Evolutionary conservation across 2,797 vertebrate genomes (phyloP).

Genomic region (Ciconia nigra): DNA sequence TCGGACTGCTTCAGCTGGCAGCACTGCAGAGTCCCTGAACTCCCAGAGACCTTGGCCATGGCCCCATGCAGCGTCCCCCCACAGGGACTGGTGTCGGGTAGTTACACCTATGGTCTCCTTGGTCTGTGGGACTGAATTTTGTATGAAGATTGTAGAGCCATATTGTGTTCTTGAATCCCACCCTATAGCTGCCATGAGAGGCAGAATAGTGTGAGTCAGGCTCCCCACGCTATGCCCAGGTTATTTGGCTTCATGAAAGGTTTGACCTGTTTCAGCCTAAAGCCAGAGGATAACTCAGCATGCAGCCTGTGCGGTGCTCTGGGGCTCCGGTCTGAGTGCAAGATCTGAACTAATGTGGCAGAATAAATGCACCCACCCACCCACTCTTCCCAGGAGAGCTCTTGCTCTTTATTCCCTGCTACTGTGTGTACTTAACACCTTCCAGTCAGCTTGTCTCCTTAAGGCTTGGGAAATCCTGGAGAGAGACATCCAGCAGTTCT

Average conservation of each 20-base stretch:
- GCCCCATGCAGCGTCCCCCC: accelerated
- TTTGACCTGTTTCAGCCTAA: neutral
- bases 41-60: neutral
- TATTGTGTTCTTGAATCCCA: accelerated
- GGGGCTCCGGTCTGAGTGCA: neutral
- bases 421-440: accelerated
- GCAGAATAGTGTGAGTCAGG: neutral
- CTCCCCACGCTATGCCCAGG: accelerated
- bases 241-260: neutral
- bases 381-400: neutral
- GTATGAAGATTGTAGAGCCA: neutral
- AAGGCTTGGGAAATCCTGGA: neutral
- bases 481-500: neutral
- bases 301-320: neutral
- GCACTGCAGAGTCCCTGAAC: neutral
- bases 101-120: accelerated
- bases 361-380: neutral
- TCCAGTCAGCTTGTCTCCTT: neutral
- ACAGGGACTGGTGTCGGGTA: accelerated
- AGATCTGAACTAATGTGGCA: neutral
- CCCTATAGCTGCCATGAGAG: neutral
- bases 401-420: accelerated
- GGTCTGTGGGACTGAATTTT: neutral
- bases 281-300: neutral
- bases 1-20: neutral